These are phyloP conservation scores for Ridgeia piscesae DNA, from an alignment of 1,140 invertebrate genomes.

Conservation along the genomic window DNA sequence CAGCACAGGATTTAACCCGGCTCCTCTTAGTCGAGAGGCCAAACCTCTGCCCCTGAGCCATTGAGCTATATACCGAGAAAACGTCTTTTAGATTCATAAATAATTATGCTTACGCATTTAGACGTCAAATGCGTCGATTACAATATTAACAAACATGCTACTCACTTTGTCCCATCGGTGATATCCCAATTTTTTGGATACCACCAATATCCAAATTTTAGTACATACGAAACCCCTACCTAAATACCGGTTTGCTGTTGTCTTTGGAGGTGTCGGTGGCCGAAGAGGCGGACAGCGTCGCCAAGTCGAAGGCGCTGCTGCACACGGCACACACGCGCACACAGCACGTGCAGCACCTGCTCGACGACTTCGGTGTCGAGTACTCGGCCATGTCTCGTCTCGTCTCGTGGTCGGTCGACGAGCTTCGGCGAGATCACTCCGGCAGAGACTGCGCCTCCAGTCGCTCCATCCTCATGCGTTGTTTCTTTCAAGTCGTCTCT, in stretches of 20 bases:
- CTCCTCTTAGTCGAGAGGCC: no score
- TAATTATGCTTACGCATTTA: no score
- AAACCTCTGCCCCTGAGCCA: no score
- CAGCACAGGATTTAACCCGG: no score
- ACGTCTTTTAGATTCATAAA: no score
- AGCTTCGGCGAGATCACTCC: not conserved
- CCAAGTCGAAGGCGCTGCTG: not conserved
- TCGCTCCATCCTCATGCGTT: not conserved
- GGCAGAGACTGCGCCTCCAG: not conserved
- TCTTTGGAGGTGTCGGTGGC: not conserved
- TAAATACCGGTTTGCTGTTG: not conserved
- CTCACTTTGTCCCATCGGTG: no score
- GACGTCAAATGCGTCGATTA: no score
- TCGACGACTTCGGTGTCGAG: not conserved
- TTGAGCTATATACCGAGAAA: no score
- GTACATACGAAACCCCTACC: no score
- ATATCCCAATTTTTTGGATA: no score
- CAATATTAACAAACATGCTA: no score
- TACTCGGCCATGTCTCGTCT: not conserved
- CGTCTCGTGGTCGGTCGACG: not conserved
- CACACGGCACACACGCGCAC: not conserved
- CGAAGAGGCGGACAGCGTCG: not conserved
- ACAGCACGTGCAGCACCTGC: not conserved
- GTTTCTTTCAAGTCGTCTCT: not conserved
- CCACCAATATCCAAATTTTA: no score